These are phyloP conservation scores for Philotrypesis tridentata DNA, from an alignment of 1,140 invertebrate species.

Conservation along the genomic window DNA sequence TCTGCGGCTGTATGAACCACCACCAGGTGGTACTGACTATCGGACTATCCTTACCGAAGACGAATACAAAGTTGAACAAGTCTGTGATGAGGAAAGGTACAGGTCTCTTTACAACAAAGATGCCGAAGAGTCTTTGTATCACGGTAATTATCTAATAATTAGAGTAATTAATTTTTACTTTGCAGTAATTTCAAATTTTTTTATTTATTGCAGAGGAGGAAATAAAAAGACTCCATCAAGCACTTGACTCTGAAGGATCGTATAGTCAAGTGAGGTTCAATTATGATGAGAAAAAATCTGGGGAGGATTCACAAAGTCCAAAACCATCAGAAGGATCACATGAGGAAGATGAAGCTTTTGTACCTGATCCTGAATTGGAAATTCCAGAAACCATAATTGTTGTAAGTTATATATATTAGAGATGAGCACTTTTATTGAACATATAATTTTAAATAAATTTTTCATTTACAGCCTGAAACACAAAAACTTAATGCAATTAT, in stretches of 20 bases:
- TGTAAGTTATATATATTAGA: constrained; percentile 74
- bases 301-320: constrained; percentile 68
- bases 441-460: constrained; percentile 8
- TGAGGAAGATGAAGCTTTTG: constrained; percentile 83
- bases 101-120: constrained; percentile 90
- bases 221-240: constrained; percentile 88
- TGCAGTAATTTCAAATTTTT: background rate
- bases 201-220: constrained; percentile 84
- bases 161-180: background rate
- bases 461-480: constrained; percentile 86
- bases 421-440: constrained; percentile 25
- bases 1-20: constrained; percentile 82
- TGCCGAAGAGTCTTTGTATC: constrained; percentile 87
- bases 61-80: constrained; percentile 87
- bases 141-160: constrained; percentile 76
- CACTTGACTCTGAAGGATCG: constrained; percentile 77
- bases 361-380: constrained; percentile 80
- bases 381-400: constrained; percentile 83
- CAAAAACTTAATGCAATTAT: constrained; percentile 95
- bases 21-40: constrained; percentile 81
- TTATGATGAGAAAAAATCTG: constrained; percentile 77
- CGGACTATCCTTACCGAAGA: constrained; percentile 82
- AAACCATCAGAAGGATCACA: constrained; percentile 65
- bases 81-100: constrained; percentile 94
- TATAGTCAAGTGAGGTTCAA: constrained; percentile 89